Base-by-base conservation (phyloP, 2,113 vertebrate genomes). In the Menura novaehollandiae region DNA sequence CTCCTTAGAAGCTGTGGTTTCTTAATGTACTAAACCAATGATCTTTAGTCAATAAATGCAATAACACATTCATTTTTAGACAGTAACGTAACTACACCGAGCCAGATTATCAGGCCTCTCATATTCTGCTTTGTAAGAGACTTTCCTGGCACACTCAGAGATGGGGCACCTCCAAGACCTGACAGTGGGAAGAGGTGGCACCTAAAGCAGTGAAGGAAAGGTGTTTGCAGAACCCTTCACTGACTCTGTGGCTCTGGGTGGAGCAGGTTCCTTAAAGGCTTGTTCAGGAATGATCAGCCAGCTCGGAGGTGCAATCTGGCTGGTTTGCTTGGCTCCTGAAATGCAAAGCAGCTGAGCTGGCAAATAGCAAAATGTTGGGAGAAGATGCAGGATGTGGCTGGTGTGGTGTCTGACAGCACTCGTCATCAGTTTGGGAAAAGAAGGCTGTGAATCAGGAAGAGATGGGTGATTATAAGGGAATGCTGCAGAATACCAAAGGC, bases 11-110 rank as follows among this genome's bases (percentile, higher is more conserved):
- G 83, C 80, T 3, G 33, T 83, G 88, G 75, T 89, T 93, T 89
- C 82, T 93, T 91, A 96, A 94, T 95, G 94, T 51, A 88, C 74
- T 85, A 91, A 93, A 94, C 69, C 69, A 89, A 63, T 15, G 59
- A 59, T 78, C 78, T 87, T 76, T 59, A 41, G 84, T 89, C 89
- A 72, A 89, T 95, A 93, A 93, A 55, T 46, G 67, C 62, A 86
- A 35, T 89, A 88, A 66, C 43, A 56, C 27, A 16, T 43, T 58
- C 43, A 14, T 68, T 93, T 96, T 95, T 78, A 88, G 86, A 12
- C 28, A 43, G 21, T 37, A 92, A 66, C 71, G 51, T 80, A 86
- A 63, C 89, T 80, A n/a, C 30, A 62, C 43, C 55, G 44, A 63
- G 69, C 22, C 91, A 94, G 89, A 55, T 89, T 55, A 85, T 53